A percentile compares a stretch with the other conserved stretches of the same genome.
phyloP scores from a whole-genome alignment of 92 coral and sea anemone species.

The Zoanthus sociatus region DNA sequence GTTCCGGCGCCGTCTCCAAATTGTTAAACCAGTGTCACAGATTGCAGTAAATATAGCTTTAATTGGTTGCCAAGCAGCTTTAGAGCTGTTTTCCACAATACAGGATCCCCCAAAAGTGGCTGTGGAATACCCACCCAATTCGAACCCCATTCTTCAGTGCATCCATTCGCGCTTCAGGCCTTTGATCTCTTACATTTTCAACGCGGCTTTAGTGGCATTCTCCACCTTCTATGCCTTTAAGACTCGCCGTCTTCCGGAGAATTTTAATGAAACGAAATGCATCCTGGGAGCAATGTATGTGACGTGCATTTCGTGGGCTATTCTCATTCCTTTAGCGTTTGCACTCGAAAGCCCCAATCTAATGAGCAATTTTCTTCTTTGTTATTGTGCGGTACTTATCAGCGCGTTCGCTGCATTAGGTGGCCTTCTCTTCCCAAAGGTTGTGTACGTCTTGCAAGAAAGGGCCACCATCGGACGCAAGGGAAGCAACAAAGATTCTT shows the following conservation, averaged over 20 bases:
- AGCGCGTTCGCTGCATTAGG: slow-evolving; percentile 41
- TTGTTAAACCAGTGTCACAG: slow-evolving; percentile 37
- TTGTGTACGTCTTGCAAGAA: slow-evolving; percentile 27
- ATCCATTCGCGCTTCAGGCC: slow-evolving; percentile 40
- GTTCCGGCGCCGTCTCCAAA: slow-evolving; percentile 36
- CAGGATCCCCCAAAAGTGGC: slow-evolving; percentile 45
- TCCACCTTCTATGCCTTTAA: slow-evolving; percentile 37
- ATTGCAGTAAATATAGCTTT: slow-evolving; percentile 38
- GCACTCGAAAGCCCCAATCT: slow-evolving; percentile 27
- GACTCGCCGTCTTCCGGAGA: slow-evolving; percentile 46
- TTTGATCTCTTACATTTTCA: slow-evolving; percentile 33
- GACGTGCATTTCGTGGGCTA: slow-evolving; percentile 38
- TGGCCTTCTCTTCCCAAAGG: slow-evolving; percentile 33
- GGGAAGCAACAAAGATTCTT: slow-evolving; percentile 14
- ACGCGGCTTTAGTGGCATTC: slow-evolving; percentile 33
- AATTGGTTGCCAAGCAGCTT: slow-evolving; percentile 35
- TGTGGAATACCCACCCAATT: slow-evolving; percentile 14
- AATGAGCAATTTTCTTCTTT: slow-evolving; percentile 29
- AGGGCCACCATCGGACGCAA: background rate
- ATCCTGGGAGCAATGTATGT: slow-evolving; percentile 46
- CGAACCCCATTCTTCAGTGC: slow-evolving; percentile 35
- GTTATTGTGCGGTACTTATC: slow-evolving; percentile 22
- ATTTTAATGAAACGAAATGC: slow-evolving; percentile 38
- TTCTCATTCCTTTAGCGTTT: slow-evolving; percentile 41
- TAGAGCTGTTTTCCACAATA: slow-evolving; percentile 26